Percentiles rank a stretch among this genome's conserved stretches.
Conservation (phyloP, 37 sponge, comb jelly and placozoan species). For the Cladorhizidae sp. region DNA sequence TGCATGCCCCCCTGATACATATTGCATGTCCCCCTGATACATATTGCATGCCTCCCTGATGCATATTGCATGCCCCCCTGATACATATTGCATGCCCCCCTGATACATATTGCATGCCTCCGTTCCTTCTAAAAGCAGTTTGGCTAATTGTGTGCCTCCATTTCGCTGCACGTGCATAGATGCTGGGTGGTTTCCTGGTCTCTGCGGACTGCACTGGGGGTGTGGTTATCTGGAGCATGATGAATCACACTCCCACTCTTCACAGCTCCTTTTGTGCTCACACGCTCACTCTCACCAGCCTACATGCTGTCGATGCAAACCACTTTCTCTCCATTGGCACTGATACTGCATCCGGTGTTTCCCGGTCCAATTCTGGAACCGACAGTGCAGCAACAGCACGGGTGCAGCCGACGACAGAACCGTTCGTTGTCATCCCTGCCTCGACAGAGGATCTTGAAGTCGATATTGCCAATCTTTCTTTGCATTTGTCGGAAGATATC, state of each 20-base stretch:
- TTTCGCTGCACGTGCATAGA: too few species aligned
- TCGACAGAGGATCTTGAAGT: background rate
- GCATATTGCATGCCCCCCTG: too few species aligned
- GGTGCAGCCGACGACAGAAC: background rate
- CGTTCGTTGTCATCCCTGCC: background rate
- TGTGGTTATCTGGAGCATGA: slow-evolving; percentile 62
- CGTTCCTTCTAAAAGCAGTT: too few species aligned
- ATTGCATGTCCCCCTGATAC: too few species aligned
- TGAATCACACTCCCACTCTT: slow-evolving; percentile 31
- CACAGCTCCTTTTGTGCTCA: slow-evolving; percentile 27
- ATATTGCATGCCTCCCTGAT: too few species aligned
- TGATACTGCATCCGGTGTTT: background rate
- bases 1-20: too few species aligned
- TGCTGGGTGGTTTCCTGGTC: slow-evolving; percentile 49
- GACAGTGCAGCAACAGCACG: too few species aligned
- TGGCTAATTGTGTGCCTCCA: too few species aligned
- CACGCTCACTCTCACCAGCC: slow-evolving; percentile 25
- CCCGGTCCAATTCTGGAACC: background rate
- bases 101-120: too few species aligned
- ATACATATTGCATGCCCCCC: too few species aligned
- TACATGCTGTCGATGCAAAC: slow-evolving; percentile 38
- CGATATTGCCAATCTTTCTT: background rate
- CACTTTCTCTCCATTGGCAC: slow-evolving; percentile 53
- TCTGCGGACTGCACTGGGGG: slow-evolving; percentile 38
- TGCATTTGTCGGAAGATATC: background rate